Conservation (phyloP, 2,113 vertebrate species). For the Ophthalmolycus amberensis region DNA sequence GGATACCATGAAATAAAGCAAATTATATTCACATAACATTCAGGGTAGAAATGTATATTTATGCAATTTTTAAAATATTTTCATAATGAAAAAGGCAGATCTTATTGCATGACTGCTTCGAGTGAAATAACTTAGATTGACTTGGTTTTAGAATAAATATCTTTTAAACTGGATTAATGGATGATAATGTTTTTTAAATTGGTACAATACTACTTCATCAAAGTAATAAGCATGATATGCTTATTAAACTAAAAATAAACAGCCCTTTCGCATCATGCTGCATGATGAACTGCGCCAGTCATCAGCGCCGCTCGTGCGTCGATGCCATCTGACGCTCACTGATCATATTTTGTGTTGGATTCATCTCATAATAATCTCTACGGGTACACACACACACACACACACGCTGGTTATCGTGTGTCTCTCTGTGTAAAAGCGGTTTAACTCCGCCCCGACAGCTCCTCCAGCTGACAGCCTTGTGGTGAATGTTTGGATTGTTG, state of each 20-base stretch:
- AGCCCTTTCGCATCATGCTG: background rate
- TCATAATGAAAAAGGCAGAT: background rate
- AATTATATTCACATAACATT: background rate
- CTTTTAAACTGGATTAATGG: background rate
- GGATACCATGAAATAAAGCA: background rate
- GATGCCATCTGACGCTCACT: background rate
- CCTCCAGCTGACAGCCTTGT: slow-evolving; percentile 60
- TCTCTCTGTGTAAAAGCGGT: background rate
- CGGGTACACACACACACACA: background rate
- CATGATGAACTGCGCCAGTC: slow-evolving; percentile 1
- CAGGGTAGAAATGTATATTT: background rate
- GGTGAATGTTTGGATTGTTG: slow-evolving; percentile 82
- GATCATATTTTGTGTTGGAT: background rate
- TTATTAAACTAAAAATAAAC: background rate
- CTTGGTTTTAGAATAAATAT: background rate
- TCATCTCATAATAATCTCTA: background rate
- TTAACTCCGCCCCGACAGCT: slow-evolving; percentile 55
- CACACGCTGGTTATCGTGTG: background rate
- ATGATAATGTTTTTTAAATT: background rate
- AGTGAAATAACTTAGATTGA: background rate
- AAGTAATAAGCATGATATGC: background rate
- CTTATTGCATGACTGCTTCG: background rate
- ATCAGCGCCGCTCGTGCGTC: background rate
- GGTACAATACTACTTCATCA: background rate
- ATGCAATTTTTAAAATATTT: background rate